Conservation (phyloP, 1,140 invertebrate genomes). For the Caenorhabditis remanei region DNA sequence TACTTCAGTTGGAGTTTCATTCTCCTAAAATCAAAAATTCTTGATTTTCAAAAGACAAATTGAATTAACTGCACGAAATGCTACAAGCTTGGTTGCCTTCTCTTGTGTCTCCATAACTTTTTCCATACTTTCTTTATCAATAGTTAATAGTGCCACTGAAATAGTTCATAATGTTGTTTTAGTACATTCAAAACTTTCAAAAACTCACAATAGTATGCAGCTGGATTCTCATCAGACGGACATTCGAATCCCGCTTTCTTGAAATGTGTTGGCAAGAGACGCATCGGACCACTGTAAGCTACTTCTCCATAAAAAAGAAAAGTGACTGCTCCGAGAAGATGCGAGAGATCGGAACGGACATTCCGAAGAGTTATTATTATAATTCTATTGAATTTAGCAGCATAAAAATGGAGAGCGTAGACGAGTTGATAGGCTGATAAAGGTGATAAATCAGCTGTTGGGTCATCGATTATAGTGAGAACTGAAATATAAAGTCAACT, state of each 20-base stretch:
- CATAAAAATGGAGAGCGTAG: slow-evolving; percentile 59
- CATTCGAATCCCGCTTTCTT: slow-evolving; percentile 61
- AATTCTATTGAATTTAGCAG: slow-evolving; percentile 14
- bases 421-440: slow-evolving; percentile 56
- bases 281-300: slow-evolving; percentile 41
- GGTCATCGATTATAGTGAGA: slow-evolving; percentile 56
- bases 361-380: slow-evolving; percentile 48
- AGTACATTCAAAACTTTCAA: not conserved
- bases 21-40: slow-evolving; percentile 9
- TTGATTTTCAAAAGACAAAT: not conserved
- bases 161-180: not conserved
- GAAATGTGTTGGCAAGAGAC: slow-evolving; percentile 58
- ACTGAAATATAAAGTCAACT: slow-evolving; percentile 55
- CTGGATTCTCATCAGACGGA: slow-evolving; percentile 59
- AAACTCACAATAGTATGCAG: slow-evolving; percentile 60
- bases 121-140: slow-evolving; percentile 59
- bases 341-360: slow-evolving; percentile 57
- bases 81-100: slow-evolving; percentile 57
- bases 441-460: slow-evolving; percentile 37
- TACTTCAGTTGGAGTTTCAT: not conserved
- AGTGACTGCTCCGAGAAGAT: slow-evolving; percentile 50
- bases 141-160: slow-evolving; percentile 46
- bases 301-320: slow-evolving; percentile 60
- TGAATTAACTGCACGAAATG: slow-evolving; percentile 1
- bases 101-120: slow-evolving; percentile 58